Percentiles rank a stretch among this genome's conserved stretches.
Evolutionary conservation across 2,888 invertebrate species (phyloP).

Genomic region (Camponotus fellah): DNA sequence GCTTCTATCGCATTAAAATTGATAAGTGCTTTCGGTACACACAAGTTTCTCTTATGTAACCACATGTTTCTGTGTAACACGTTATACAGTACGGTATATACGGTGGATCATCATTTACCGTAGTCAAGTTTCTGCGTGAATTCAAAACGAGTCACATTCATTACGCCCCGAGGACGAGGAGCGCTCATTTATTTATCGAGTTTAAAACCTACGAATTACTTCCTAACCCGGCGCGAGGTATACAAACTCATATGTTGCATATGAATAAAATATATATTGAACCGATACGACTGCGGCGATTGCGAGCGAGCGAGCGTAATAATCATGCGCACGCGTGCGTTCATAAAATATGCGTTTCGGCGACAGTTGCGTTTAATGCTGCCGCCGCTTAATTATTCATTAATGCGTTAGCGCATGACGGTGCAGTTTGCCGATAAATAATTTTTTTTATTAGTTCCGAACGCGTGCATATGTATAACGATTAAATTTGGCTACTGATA

Average conservation of each 20-base stretch:
- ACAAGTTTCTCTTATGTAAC: conserved; percentile 22
- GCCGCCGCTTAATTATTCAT: conserved; percentile 39
- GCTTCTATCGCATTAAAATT: conserved; percentile 23
- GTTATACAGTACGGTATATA: neutral
- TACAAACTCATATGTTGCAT: conserved; percentile 1
- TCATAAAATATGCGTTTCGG: conserved; percentile 32
- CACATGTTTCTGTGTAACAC: neutral
- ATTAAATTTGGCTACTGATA: neutral
- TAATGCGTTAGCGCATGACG: conserved; percentile 1
- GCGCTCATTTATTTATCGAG: conserved; percentile 51
- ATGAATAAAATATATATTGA: conserved; percentile 39
- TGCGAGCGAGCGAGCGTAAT: conserved; percentile 29
- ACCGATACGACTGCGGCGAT: conserved; percentile 32
- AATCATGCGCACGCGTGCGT: conserved; percentile 11
- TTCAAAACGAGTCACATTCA: conserved; percentile 48
- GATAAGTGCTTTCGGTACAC: conserved; percentile 32
- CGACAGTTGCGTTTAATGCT: conserved; percentile 28
- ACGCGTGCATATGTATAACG: neutral
- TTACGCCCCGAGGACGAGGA: conserved; percentile 25
- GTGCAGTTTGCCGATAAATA: conserved; percentile 8
- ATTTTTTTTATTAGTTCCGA: neutral
- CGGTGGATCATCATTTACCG: conserved; percentile 35
- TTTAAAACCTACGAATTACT: conserved; percentile 52
- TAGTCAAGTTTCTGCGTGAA: conserved; percentile 46
- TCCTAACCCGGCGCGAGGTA: neutral